Percentiles rank a stretch among this genome's conserved stretches.
Evolutionary conservation across 2,797 vertebrate species (phyloP).

Genomic region (Cygnus olor): DNA sequence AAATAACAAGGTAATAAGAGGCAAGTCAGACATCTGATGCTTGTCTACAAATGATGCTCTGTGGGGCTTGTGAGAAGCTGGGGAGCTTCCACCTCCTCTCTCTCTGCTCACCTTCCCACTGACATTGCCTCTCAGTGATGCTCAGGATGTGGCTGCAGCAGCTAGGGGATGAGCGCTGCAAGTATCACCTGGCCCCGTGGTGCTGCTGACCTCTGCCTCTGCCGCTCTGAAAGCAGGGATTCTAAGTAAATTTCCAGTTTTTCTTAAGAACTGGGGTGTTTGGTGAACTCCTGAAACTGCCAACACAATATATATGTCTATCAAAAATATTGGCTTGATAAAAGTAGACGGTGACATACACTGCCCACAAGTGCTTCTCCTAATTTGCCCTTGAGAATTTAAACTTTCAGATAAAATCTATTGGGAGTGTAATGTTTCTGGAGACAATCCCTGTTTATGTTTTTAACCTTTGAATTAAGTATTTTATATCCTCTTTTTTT

Average conservation of each 20-base stretch:
- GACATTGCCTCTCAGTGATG: background rate
- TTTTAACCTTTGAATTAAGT: background rate
- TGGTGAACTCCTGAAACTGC: slow-evolving; percentile 57
- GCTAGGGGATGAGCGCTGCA: rapidly evolving
- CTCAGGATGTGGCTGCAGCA: background rate
- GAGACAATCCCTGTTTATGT: background rate
- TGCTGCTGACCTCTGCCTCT: background rate
- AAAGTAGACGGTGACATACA: slow-evolving; percentile 30
- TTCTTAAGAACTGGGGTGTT: background rate
- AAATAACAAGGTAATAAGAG: background rate
- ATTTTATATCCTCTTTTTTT: background rate
- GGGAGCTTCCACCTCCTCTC: background rate
- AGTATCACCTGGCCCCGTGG: background rate
- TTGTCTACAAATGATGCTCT: rapidly evolving
- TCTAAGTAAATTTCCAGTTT: slow-evolving; percentile 54
- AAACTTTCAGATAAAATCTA: background rate
- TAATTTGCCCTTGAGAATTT: slow-evolving; percentile 30
- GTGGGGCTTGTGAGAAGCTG: background rate
- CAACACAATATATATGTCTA: slow-evolving; percentile 17
- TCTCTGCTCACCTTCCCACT: background rate
- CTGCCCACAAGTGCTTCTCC: background rate
- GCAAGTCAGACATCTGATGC: background rate
- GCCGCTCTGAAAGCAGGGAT: background rate
- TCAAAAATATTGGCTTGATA: slow-evolving; percentile 61
- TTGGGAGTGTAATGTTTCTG: background rate